Conservation (phyloP, 2,113 vertebrate species). For the Phrynocephalus versicolor region DNA sequence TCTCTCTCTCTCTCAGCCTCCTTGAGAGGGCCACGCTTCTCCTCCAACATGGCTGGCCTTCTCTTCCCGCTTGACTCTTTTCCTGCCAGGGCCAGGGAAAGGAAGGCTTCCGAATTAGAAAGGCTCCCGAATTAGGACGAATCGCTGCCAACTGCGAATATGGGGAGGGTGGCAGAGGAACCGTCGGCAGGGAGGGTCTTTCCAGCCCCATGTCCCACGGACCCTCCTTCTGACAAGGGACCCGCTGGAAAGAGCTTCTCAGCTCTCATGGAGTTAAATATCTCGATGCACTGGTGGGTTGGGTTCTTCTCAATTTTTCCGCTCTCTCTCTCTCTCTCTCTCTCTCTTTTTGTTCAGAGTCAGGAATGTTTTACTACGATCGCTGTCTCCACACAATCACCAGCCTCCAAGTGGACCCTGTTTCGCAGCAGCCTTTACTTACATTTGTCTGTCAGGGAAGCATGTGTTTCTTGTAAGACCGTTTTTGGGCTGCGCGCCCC, state of each 20-base stretch:
- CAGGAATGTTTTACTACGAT: slow-evolving; percentile 70
- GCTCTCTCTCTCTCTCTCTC: slow-evolving; percentile 31
- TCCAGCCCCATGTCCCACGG: no score
- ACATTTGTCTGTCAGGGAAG: slow-evolving; percentile 72
- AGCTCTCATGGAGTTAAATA: slow-evolving; percentile 61
- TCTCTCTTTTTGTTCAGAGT: slow-evolving; percentile 48
- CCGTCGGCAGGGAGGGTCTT: no score
- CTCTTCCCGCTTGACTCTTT: neutral
- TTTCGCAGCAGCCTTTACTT: slow-evolving; percentile 52
- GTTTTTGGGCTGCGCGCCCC: slow-evolving; percentile 53
- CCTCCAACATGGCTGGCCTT: fast-evolving
- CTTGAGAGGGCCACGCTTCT: slow-evolving; percentile 2
- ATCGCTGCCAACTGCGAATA: neutral
- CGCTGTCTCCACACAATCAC: slow-evolving; percentile 72
- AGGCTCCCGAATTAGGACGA: neutral
- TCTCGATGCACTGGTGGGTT: neutral
- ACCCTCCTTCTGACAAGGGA: no score
- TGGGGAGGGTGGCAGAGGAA: neutral
- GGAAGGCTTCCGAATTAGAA: neutral
- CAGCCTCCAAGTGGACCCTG: slow-evolving; percentile 78
- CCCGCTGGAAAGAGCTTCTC: neutral
- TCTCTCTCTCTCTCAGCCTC: neutral
- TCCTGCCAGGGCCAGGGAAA: neutral
- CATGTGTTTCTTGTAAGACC: slow-evolving; percentile 78
- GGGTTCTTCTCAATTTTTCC: neutral